phyloP scores from a whole-genome alignment of 1,140 invertebrate genomes.

The Drosophila ogumai region DNA sequence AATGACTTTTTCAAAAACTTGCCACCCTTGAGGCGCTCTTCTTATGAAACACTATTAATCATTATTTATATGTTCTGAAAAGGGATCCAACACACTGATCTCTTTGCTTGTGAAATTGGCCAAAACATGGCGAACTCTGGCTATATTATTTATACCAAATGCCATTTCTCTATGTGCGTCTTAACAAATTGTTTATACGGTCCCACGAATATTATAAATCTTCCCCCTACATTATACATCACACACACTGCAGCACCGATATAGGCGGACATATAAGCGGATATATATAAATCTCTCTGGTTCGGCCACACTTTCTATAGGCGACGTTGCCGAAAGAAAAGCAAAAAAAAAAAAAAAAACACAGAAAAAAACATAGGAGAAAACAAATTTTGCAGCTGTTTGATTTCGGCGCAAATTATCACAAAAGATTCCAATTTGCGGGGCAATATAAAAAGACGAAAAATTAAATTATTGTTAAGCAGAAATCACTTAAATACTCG shows the following conservation, averaged over 20 bases:
- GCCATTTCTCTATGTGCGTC: slow-evolving; percentile 60
- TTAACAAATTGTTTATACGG: slow-evolving; percentile 80
- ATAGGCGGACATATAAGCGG: slow-evolving; percentile 34
- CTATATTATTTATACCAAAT: slow-evolving; percentile 61
- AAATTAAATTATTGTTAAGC: slow-evolving; percentile 70
- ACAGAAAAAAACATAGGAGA: slow-evolving; percentile 8
- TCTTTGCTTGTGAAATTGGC: slow-evolving; percentile 44
- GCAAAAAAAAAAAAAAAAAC: slow-evolving; percentile 23
- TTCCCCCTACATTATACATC: slow-evolving; percentile 50
- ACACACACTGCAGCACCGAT: slow-evolving; percentile 27
- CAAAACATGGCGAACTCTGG: slow-evolving; percentile 39
- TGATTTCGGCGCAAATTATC: slow-evolving; percentile 79
- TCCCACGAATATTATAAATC: slow-evolving; percentile 69
- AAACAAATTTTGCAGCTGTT: slow-evolving; percentile 78
- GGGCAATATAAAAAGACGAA: slow-evolving; percentile 19
- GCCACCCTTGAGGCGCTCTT: slow-evolving; percentile 4
- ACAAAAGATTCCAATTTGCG: slow-evolving; percentile 56
- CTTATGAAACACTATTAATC: slow-evolving; percentile 43
- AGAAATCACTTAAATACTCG: slow-evolving; percentile 74
- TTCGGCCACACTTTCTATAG: slow-evolving; percentile 73
- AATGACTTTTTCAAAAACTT: neutral
- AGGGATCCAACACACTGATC: slow-evolving; percentile 29
- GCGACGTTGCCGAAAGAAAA: slow-evolving; percentile 50
- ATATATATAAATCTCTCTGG: slow-evolving; percentile 34
- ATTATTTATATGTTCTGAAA: slow-evolving; percentile 22